Evolutionary conservation across 2,113 vertebrate genomes (phyloP), one percentile per base, ranked within the genome.

Genomic region (Barnardius zonarius): DNA sequence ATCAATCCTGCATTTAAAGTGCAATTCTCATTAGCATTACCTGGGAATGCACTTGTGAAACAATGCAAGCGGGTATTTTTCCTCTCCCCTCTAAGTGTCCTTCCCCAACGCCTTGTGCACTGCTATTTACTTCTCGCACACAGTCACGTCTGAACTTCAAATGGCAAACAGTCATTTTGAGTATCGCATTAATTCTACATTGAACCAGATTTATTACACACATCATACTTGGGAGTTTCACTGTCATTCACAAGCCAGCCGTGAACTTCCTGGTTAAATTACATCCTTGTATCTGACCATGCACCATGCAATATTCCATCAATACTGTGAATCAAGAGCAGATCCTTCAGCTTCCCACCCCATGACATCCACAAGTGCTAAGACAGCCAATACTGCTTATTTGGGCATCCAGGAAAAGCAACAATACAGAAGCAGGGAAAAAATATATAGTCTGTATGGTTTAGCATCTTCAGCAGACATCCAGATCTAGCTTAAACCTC

Each of bases 11-110:
- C 93, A 63, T 88, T 88, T 88, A 88, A 92, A 92, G 94, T 78
- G 92, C 92, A 92, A 43, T 80, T 95, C 95, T 96, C 96, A 76
- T 95, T 94, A 95, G 93, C n/a, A 64, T 84, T 89, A 84, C 76
- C 49, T 8, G 5, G 51, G 82, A 90, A 96, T 18, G 78, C 90
- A 63, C 63, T 70, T 10, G 78, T 61, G 83, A 69, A 78, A 78
- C 83, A 76, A 67, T 17, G 80, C 75, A 24, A 76, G 75, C 13
- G 49, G 64, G 74, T 79, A 54, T 86, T 86, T 83, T 80, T 73
- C 67, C 72, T 77, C 81, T 90, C 49, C 55, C n/a, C 78, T 92
- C 70, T 2, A 46, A 52, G 39, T 10, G 6, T 11, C 88, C 70
- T 93, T 81, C 59, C 44, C 85, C 7, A 19, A 2, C 1, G 20